Percentiles rank a stretch among this genome's conserved stretches.
phyloP scores from a whole-genome alignment of 2,888 invertebrate species.

The Oscheius sp. region DNA sequence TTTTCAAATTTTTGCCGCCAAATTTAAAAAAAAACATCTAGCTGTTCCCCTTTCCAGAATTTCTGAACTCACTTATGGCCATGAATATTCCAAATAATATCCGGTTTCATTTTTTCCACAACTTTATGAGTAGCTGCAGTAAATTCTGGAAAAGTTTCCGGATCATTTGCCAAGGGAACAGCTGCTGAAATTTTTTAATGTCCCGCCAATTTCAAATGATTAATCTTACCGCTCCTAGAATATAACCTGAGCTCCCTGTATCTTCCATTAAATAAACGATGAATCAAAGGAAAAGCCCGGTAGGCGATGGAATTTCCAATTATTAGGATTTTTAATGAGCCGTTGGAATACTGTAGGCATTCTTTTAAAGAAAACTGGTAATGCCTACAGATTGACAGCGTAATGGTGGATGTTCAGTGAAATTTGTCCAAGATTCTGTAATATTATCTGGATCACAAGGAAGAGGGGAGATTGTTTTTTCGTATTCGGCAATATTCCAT shows the following conservation, averaged over 20 bases:
- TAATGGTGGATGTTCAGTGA: neutral
- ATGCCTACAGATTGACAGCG: slow-evolving; percentile 13
- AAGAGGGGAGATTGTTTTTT: neutral
- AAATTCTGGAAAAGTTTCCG: neutral
- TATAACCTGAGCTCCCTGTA: slow-evolving; percentile 16
- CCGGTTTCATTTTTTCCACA: slow-evolving; percentile 4
- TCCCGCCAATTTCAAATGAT: no score
- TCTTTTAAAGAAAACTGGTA: no score
- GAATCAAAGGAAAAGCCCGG: slow-evolving; percentile 10
- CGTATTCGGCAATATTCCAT: slow-evolving; percentile 1
- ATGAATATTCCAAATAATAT: slow-evolving; percentile 23
- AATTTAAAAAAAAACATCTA: no score
- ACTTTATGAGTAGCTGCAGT: neutral
- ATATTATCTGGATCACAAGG: slow-evolving; percentile 20
- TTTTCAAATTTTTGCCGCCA: neutral
- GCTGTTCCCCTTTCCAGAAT: no score
- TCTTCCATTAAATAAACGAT: neutral
- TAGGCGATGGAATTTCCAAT: slow-evolving; percentile 34
- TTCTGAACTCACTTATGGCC: neutral
- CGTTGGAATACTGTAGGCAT: slow-evolving; percentile 11
- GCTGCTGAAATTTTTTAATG: slow-evolving; percentile 13
- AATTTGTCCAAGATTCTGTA: neutral
- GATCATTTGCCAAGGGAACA: neutral
- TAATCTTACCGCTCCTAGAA: slow-evolving; percentile 12
- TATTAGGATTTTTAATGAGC: slow-evolving; percentile 5